Percentiles rank a stretch among this genome's conserved stretches.
These are phyloP conservation scores for Pachycephus smyrnensis DNA, from an alignment of 2,888 invertebrate species.

Conservation along the genomic window DNA sequence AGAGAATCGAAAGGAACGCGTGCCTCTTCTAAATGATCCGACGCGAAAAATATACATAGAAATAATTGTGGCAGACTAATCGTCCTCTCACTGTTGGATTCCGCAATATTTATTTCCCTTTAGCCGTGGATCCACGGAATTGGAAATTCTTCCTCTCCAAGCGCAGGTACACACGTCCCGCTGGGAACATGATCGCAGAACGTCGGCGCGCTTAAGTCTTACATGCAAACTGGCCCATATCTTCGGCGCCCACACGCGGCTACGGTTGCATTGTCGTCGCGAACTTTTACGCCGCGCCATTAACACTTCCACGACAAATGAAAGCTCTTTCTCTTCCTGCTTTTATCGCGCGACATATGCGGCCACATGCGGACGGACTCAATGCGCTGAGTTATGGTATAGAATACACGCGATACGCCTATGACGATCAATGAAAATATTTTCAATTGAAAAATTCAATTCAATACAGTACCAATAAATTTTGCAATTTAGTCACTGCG, in stretches of 20 bases:
- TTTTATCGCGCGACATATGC: neutral
- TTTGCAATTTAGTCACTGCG: neutral
- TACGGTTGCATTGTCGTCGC: conserved; percentile 53
- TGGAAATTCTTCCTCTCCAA: neutral
- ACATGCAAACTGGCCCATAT: conserved; percentile 55
- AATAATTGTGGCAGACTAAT: neutral
- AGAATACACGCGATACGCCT: too few species aligned
- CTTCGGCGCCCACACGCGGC: conserved; percentile 56
- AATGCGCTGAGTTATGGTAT: too few species aligned
- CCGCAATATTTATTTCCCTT: neutral
- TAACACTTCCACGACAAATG: conserved; percentile 56
- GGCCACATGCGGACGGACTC: neutral
- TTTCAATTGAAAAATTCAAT: neutral
- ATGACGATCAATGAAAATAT: too few species aligned
- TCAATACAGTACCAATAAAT: neutral
- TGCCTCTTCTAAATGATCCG: too few species aligned
- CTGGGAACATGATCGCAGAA: conserved; percentile 8
- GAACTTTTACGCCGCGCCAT: conserved; percentile 56
- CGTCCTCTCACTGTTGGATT: neutral
- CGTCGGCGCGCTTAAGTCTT: neutral
- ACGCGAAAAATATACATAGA: neutral
- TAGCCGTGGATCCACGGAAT: neutral
- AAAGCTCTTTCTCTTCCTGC: conserved; percentile 32
- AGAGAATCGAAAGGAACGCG: neutral
- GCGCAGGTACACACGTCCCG: conserved; percentile 11